Conservation (phyloP, 2,888 invertebrate genomes). For the Syritta pipiens region DNA sequence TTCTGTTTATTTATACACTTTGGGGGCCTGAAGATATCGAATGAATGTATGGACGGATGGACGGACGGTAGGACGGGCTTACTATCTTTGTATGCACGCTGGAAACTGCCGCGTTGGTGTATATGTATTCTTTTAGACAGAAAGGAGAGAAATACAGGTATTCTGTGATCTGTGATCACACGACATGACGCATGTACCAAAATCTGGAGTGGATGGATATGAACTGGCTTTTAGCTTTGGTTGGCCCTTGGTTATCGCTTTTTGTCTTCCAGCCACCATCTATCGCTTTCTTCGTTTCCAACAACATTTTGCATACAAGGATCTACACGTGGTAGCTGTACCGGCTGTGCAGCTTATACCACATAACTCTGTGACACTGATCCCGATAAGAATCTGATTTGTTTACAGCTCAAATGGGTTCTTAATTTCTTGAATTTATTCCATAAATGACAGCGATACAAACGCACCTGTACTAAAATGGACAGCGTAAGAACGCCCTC, state of each 20-base stretch:
- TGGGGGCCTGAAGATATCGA: constrained; percentile 46
- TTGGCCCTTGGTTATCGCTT: constrained; percentile 1
- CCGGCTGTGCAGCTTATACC: constrained; percentile 1
- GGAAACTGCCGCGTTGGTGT: background rate
- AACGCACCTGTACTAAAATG: constrained; percentile 62
- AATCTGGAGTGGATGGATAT: constrained; percentile 61
- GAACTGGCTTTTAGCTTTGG: constrained; percentile 54
- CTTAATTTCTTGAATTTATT: constrained; percentile 26
- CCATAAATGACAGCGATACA: constrained; percentile 40
- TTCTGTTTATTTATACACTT: constrained; percentile 65
- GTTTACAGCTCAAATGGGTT: constrained; percentile 48
- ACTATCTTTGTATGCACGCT: constrained; percentile 24
- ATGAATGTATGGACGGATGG: too few relatives aligned
- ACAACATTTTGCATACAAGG: constrained; percentile 51
- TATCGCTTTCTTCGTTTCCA: constrained; percentile 44
- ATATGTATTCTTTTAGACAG: too few relatives aligned
- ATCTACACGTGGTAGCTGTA: constrained; percentile 43
- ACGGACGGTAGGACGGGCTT: constrained; percentile 16
- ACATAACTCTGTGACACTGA: constrained; percentile 43
- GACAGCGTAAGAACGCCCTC: constrained; percentile 50
- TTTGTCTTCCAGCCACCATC: background rate
- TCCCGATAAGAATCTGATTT: constrained; percentile 52
- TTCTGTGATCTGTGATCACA: constrained; percentile 51
- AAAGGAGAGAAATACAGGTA: constrained; percentile 55
- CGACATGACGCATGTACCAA: constrained; percentile 64